Base-by-base conservation (phyloP, 2,113 vertebrate species). In the Rostratula benghalensis region DNA sequence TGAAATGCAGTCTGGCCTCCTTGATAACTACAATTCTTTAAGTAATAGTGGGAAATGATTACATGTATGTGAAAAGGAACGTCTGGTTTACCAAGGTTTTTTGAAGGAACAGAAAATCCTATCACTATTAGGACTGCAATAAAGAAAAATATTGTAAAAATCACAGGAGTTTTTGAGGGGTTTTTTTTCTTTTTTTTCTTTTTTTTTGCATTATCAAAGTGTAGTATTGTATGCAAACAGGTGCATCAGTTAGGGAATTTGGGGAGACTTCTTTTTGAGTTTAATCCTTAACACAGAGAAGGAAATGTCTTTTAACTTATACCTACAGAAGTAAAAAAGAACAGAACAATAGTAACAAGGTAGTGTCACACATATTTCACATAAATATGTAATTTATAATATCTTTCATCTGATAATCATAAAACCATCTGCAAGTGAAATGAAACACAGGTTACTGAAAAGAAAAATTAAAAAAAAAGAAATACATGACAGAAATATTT, bases 131-230 rank as follows among this genome's bases (percentile, higher is more conserved):
- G 23, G 6, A 61, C 33, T 57, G 10, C 90, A 93, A 31, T 56
- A 14, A 25, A 92, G 59, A 77, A 74, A 88, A 74, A 51, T 8
- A 59, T 22, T 54, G 6, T 43, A 54, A 68, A 87, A 54, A 41
- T 30, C 31, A 74, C 27, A 13, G 25, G 19, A 7, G 4, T 21
- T 1, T 6, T 24, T 80, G 6, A 1, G 0, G 0, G 30, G 46
- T 68, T 33, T 79, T 76, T 39, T 6, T 5, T 3, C 14, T 13
- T 33, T 79, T 76, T 39, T 6, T 4, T 4, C 57, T 6, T 73
- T 63, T 85, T 63, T 87, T 74, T 7, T 4, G 61, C 61, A 14
- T 48, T 30, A 79, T n/a, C 4, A 41, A n/a, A 70, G 6, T 65
- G 31, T 23, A 53, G 56, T 27, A 81, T 25, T 1, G 0, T n/a